Evolutionary conservation across 2,888 invertebrate species (phyloP), one percentile per base, ranked within the genome.

Genomic region (Thereva unica): DNA sequence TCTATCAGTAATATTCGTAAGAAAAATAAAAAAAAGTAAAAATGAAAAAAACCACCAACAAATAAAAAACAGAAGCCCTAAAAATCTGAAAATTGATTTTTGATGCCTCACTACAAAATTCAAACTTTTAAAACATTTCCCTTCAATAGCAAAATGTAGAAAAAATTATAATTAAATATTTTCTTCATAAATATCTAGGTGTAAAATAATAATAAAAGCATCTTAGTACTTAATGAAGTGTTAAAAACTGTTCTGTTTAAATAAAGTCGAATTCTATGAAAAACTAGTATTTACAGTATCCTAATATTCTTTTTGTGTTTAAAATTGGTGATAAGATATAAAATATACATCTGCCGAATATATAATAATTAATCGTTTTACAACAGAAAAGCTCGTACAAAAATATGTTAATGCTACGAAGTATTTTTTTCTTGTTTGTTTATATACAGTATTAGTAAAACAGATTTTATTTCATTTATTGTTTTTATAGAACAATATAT

Each of bases 41-140:
- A 47, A 10, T 40, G 38, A 47, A 47, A 44, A 57, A 37, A 23
- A 59, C 5, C 44, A 38, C 34, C 37, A 47, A 35, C 44, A 59
- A 59, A 55, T 9, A 40, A 47, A 45, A 59, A 44, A 45, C 5
- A 37, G 4, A 38, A 59, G 47, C 34, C 47, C 5, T 47, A 47
- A 38, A 59, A 59, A 59, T 59, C 57, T n/a, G 47, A 59, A 59
- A 59, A 59, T 47, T 47, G 57, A 59, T 59, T 38, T 59, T 38
- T 1, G 34, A 5, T 47, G 37, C 37, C 47, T 37, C 47, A 23
- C 23, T 23, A 23, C 23, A 23, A 23, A 23, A 23, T 42, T 38
- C 40, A 57, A 57, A 44, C 12, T 50, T 23, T 23, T 23, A 50
- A 34, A 7, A 47, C 8, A 47, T 37, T 59, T 1, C 37, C 10